Evolutionary conservation across 2,888 invertebrate genomes (phyloP), one percentile per base, ranked within the genome.

Genomic region (Tetragnatha montana): DNA sequence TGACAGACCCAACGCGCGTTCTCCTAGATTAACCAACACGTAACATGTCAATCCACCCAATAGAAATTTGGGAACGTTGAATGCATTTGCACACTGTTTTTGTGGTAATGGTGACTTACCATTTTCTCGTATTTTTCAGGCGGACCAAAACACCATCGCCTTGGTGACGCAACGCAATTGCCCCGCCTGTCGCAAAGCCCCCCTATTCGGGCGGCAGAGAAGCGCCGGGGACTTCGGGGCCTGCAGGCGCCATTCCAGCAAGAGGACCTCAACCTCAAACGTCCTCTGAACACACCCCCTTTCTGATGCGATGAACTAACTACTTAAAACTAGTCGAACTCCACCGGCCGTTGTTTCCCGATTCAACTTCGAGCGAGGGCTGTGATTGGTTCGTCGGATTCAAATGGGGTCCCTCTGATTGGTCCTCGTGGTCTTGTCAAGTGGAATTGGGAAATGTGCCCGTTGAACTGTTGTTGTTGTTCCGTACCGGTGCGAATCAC

Each of bases 141-240:
- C 83, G 4, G 90, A 90, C 60, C 87, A 90, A 68, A 90, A 90
- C 70, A 83, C 75, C 76, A 83, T 90, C 10, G 87, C 87, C 14
- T 75, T 90, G 21, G 87, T 86, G 17, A 90, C 84, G 90, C 75
- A 22, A 35, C 83, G 80, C n/a, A 70, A 73, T 71, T 87, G 84
- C 60, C 74, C 69, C 10, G 87, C 74, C 10, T 90, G 90, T n/a
- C 90, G 90, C 12, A 82, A 81, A 6, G 50, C 82, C 3, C 82
- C 82, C 8, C 10, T 73, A 10, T 21, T 51, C 70, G 70, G 86
- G 4, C 81, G 69, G 49, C 73, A 49, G 17, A 51, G 22, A 2
- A 22, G n/a, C 10, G 22, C 51, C 35, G 10, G 76, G 22, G 47
- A 71, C 8, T 47, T 80, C 68, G 74, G 68, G 0, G 47, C 60